phyloP scores from a whole-genome alignment of 2,797 vertebrate species.

The Dryobates pubescens region DNA sequence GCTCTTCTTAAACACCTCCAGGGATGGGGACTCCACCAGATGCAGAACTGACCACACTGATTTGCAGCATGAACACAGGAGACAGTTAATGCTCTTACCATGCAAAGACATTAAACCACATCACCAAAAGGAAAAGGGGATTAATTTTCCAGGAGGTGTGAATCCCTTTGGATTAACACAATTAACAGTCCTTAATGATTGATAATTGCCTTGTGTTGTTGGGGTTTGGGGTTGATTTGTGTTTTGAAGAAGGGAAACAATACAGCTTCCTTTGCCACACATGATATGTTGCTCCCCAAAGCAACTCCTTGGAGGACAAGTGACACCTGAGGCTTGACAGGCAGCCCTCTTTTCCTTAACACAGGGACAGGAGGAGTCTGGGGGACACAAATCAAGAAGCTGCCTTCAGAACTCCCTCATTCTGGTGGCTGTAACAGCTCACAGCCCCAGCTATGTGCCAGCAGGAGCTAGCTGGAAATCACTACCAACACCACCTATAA shows the following conservation, averaged over 20 bases:
- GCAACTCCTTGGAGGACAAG: neutral
- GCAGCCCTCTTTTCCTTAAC: neutral
- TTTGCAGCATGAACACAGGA: neutral
- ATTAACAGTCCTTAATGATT: constrained; percentile 19
- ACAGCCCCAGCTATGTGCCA: neutral
- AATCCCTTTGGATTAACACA: constrained; percentile 47
- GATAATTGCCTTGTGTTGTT: constrained; percentile 32
- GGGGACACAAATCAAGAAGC: neutral
- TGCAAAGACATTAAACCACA: neutral
- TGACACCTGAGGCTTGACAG: neutral
- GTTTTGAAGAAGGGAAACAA: constrained; percentile 41
- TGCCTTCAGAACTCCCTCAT: neutral
- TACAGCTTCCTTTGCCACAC: neutral
- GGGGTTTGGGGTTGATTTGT: neutral
- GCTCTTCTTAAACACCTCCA: too few relatives aligned
- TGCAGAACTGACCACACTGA: neutral
- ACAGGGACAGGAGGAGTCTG: neutral
- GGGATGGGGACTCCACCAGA: neutral
- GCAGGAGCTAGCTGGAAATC: neutral
- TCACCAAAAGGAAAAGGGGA: neutral
- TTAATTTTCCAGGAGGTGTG: constrained; percentile 48
- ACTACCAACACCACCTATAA: neutral
- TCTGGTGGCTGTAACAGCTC: too few relatives aligned
- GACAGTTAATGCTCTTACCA: neutral
- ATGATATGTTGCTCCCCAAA: neutral